Base-by-base conservation (phyloP, 2,888 invertebrate genomes). In the Mamestra brassicae region DNA sequence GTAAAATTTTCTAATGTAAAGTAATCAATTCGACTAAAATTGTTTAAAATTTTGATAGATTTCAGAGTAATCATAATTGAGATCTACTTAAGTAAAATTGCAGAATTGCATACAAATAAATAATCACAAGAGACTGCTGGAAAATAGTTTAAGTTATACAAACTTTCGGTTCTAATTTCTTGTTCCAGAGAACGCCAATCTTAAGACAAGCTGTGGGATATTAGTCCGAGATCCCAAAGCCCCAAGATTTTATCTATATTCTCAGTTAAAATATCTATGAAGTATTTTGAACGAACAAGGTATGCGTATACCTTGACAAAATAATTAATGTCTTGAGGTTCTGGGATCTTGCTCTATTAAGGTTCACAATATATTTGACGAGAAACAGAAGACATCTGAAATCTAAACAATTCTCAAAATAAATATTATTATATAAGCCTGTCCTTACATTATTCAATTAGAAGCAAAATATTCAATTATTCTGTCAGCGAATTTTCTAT, bases 401-500 rank as follows among this genome's bases (percentile, higher is more conserved):
- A 52, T 52, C 52, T 17, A 52, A 11, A 52, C 52, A 17, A 0
- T 17, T 17, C 17, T 17, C 52, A 52, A 17, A 52, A 52, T 52
- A 52, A 17, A 17, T 17, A 17, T 17, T 8, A 45, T 45, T 5
- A 13, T 13, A 47, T 13, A 1, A 13, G 13, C 10, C 47, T 13
- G 11, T 13, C 11, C 17, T 50, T 38, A 26, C 15, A 67, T 38
- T 47, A 26, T 68, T 61, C 3, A 57, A 61, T 36, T 38, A 36
- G 8, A 65, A 70, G 52, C 17, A 36, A 38, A 42, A 34, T n/a
- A 50, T 58, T 13, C 61, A 45, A 61, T 36, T 38, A 36, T 55
- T 71, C 36, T 55, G 36, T 55, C 26, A 45, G 11, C 34, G 3
- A 45, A 69, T 45, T 72, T 42, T 50, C 42, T 26, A 71, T 6